Evolutionary conservation across 2,797 vertebrate species (phyloP).

Genomic region (Onychomys arenicola): DNA sequence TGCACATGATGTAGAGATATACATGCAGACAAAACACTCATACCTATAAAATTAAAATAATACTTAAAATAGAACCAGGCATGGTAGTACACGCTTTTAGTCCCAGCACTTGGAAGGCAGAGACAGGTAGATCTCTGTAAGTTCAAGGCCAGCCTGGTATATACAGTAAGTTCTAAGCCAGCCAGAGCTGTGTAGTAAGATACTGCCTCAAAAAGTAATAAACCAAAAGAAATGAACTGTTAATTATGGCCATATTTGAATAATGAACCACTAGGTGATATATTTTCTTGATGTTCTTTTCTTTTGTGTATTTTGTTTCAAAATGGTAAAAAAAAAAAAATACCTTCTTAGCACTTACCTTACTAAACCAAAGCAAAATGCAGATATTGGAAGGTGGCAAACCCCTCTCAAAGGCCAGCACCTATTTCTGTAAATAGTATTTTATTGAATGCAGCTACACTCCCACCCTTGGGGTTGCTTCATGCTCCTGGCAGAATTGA

Average conservation of each 20-base stretch:
- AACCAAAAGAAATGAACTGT: slow-evolving; percentile 25
- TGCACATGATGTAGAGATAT: neutral
- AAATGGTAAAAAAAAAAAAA: neutral
- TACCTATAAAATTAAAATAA: neutral
- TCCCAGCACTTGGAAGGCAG: neutral
- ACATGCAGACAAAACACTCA: neutral
- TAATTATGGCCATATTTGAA: neutral
- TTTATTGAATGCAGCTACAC: neutral
- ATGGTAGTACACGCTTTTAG: neutral
- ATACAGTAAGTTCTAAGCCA: neutral
- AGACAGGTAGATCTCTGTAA: neutral
- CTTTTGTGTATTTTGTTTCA: slow-evolving; percentile 34
- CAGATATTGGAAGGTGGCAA: neutral
- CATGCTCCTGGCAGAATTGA: neutral
- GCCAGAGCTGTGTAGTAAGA: neutral
- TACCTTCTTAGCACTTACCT: slow-evolving; percentile 9
- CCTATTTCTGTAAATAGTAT: neutral
- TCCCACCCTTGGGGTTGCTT: neutral
- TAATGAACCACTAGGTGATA: neutral
- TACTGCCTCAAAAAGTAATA: neutral
- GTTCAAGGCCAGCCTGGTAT: neutral
- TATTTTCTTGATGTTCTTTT: slow-evolving; percentile 23
- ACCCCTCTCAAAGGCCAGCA: neutral
- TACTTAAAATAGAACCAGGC: neutral
- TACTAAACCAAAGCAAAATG: slow-evolving; percentile 36